phyloP scores from a whole-genome alignment of 2,888 invertebrate genomes.

The Melieria crassipennis region DNA sequence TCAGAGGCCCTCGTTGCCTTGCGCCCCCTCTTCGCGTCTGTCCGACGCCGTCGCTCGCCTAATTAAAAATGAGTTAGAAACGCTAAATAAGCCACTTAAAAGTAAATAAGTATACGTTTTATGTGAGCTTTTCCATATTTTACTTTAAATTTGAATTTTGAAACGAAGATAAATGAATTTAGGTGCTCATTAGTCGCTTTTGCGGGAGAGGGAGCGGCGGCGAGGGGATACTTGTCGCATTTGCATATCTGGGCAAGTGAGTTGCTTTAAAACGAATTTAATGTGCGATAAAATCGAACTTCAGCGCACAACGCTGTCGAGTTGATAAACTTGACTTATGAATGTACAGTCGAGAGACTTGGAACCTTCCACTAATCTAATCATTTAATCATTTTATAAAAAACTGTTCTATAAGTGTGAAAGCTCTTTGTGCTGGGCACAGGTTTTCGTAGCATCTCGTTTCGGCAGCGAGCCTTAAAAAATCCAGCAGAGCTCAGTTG shows the following conservation, averaged over 20 bases:
- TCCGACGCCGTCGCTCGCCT: background rate
- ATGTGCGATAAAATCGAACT: background rate
- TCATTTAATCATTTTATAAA: no score
- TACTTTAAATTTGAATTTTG: background rate
- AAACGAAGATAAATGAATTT: background rate
- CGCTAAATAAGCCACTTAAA: slow-evolving; percentile 59
- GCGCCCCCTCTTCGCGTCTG: background rate
- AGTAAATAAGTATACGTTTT: slow-evolving; percentile 56
- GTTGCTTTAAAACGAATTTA: background rate
- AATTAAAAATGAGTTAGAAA: slow-evolving; percentile 46
- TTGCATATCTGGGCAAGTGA: no score
- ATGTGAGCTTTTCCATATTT: slow-evolving; percentile 43
- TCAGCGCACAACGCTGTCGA: background rate
- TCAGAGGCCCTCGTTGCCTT: background rate
- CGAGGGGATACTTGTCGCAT: no score
- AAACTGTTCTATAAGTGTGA: no score
- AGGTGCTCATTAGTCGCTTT: background rate
- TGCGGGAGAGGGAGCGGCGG: no score
- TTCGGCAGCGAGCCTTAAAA: no score
- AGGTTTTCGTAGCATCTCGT: no score
- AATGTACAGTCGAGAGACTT: no score
- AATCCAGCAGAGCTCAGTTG: no score
- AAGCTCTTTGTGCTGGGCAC: no score
- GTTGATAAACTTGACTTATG: no score
- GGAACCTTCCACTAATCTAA: no score